These are phyloP conservation scores for Epistrophella euchroma DNA, from an alignment of 2,888 invertebrate genomes.

Conservation along the genomic window DNA sequence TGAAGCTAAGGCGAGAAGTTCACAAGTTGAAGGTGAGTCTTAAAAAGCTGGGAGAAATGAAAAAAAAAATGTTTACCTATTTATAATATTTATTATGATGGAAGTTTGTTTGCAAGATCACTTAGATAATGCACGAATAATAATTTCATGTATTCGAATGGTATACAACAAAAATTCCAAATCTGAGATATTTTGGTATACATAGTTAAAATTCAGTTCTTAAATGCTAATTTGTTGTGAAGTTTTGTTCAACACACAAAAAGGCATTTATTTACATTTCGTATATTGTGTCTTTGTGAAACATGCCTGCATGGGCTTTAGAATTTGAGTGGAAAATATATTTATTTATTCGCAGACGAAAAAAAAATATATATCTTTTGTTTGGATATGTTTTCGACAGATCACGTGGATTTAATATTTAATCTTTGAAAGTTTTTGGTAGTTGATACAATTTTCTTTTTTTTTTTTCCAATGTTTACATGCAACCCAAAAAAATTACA, in stretches of 20 bases:
- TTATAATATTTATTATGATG: too few species aligned
- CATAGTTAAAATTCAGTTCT: constrained; percentile 23
- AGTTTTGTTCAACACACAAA: background rate
- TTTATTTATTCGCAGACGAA: constrained; percentile 4
- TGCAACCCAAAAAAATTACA: too few species aligned
- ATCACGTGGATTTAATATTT: constrained; percentile 5
- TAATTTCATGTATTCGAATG: background rate
- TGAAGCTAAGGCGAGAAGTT: constrained; percentile 87
- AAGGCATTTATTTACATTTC: constrained; percentile 1
- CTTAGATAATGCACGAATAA: constrained; percentile 54
- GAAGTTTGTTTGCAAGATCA: constrained; percentile 45
- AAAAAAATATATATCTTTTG: background rate
- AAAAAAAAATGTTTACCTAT: too few species aligned
- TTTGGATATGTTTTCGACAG: background rate
- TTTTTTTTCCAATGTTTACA: too few species aligned
- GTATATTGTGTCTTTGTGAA: constrained; percentile 12
- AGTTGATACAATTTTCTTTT: background rate
- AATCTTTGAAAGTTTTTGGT: background rate
- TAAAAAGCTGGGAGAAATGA: too few species aligned
- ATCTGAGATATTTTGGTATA: constrained; percentile 42
- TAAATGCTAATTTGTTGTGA: constrained; percentile 28
- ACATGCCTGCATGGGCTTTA: background rate
- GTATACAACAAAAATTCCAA: constrained; percentile 3
- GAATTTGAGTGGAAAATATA: constrained; percentile 4
- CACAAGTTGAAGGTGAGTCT: constrained; percentile 88